phyloP scores from a whole-genome alignment of 2,888 invertebrate species.

The Xylota sylvarum region DNA sequence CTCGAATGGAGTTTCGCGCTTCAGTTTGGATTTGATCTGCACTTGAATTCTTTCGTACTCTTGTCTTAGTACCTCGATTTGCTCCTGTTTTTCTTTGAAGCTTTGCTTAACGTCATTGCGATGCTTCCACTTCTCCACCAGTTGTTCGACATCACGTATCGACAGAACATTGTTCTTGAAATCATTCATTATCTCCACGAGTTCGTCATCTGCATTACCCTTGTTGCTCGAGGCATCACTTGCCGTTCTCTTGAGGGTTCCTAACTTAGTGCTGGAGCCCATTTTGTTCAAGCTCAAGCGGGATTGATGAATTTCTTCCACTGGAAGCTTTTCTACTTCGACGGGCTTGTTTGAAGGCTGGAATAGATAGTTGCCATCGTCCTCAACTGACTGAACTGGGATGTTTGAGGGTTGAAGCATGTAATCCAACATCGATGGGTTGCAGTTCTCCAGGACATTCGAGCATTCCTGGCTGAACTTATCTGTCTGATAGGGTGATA shows the following conservation, averaged over 20 bases:
- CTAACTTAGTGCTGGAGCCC: conserved; percentile 79
- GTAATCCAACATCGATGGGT: conserved; percentile 85
- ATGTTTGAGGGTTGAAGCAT: conserved; percentile 88
- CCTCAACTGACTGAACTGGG: conserved; percentile 85
- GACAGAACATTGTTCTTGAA: conserved; percentile 95
- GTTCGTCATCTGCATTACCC: conserved; percentile 88
- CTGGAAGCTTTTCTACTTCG: conserved; percentile 79
- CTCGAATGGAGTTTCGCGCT: conserved; percentile 92
- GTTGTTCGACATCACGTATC: conserved; percentile 92
- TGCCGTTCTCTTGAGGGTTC: conserved; percentile 83
- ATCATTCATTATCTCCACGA: conserved; percentile 94
- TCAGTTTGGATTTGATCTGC: conserved; percentile 90
- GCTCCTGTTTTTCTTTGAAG: conserved; percentile 93
- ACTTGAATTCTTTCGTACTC: conserved; percentile 94
- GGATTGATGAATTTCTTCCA: conserved; percentile 71
- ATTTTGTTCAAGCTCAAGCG: conserved; percentile 79
- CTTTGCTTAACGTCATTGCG: conserved; percentile 95
- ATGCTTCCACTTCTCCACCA: conserved; percentile 94
- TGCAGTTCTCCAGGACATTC: conserved; percentile 83
- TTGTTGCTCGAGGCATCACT: conserved; percentile 83
- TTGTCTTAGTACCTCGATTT: conserved; percentile 91
- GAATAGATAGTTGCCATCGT: conserved; percentile 83
- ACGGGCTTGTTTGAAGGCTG: conserved; percentile 84
- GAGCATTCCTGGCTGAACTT: conserved; percentile 85
- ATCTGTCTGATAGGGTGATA: conserved; percentile 81